Evolutionary conservation across 2,888 invertebrate species (phyloP), one percentile per base, ranked within the genome.

Genomic region (Ischnus inquisitorius): DNA sequence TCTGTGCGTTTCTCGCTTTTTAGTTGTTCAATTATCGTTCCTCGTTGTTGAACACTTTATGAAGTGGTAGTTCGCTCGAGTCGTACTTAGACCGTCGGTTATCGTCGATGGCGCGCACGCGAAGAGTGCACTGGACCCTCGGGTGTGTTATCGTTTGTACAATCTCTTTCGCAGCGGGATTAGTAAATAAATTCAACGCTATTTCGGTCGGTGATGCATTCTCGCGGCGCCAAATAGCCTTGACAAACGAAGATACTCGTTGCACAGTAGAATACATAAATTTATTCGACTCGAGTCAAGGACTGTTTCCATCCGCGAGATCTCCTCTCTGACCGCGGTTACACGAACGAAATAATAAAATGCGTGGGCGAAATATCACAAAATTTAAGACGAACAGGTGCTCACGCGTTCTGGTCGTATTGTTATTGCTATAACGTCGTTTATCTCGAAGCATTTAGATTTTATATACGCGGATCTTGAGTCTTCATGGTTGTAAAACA

Each of bases 381-480:
- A 43, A 83, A 54, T 54, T 84, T 79, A 75, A 65, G 34, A 75
- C 28, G 48, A 81, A 81, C 84, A 79, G 78, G 75, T 81, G 81
- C 57, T 19, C 19, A 19, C 5, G 54, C 10, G 19, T 54, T 54
- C 22, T 22, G 6, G 22, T 46, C 14, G 10, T 14, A 46, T 14
- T 14, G 14, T 22, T 22, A 22, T 19, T 54, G 54, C 22, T 22
- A 54, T 22, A 54, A 54, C 12, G 22, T 14, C 14, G 19, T 81
- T 76, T 64, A 64, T 69, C 39, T 54, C 68, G 39, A 75, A 25
- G 46, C 46, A 22, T 76, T 62, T 48, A 22, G 46, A 10, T 68
- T 48, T 22, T 68, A 46, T 48, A 46, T 14, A 8, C 43, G 14
- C n/a, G 14, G 22, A 5, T 10, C 54, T 54, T 10, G 16, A 1